phyloP scores from a whole-genome alignment of 1,140 invertebrate genomes.

The Drosophila albomicans region DNA sequence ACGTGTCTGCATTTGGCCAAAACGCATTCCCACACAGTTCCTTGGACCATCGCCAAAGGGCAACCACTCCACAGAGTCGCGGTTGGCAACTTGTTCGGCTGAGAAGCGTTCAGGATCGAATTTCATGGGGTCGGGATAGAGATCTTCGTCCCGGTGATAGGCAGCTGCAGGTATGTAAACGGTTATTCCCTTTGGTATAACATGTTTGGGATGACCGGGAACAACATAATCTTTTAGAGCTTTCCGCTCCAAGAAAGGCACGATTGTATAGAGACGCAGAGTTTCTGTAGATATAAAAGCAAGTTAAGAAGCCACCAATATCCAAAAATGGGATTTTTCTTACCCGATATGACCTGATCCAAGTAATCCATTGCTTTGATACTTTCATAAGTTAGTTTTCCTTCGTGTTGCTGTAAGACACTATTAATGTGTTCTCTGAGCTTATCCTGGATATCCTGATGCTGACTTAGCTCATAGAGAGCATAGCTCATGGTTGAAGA shows the following conservation, averaged over 20 bases:
- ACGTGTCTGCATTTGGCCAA: conserved; percentile 84
- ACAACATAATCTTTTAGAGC: conserved; percentile 87
- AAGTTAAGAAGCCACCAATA: not conserved
- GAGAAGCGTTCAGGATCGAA: conserved; percentile 87
- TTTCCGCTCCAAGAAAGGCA: conserved; percentile 86
- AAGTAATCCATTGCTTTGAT: conserved; percentile 87
- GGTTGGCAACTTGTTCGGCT: conserved; percentile 82
- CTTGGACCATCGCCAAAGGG: conserved; percentile 88
- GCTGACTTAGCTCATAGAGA: conserved; percentile 85
- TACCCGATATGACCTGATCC: conserved; percentile 86
- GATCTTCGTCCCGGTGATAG: conserved; percentile 86
- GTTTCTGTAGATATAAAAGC: conserved; percentile 86
- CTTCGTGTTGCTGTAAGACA: conserved; percentile 85
- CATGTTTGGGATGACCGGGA: conserved; percentile 86
- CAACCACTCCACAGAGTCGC: conserved; percentile 85
- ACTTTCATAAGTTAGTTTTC: conserved; percentile 87
- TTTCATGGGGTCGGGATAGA: conserved; percentile 86
- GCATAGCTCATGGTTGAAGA: conserved; percentile 85
- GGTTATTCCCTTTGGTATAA: conserved; percentile 87
- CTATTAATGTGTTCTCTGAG: conserved; percentile 85
- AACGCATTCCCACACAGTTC: conserved; percentile 85
- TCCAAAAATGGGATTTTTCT: not conserved
- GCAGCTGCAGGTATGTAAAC: conserved; percentile 86
- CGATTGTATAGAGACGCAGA: conserved; percentile 88
- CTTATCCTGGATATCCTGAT: conserved; percentile 85